Evolutionary conservation across 23 tunicate genomes (phyloP), one percentile per base, ranked within the genome.

Genomic region (Diplosoma virens): DNA sequence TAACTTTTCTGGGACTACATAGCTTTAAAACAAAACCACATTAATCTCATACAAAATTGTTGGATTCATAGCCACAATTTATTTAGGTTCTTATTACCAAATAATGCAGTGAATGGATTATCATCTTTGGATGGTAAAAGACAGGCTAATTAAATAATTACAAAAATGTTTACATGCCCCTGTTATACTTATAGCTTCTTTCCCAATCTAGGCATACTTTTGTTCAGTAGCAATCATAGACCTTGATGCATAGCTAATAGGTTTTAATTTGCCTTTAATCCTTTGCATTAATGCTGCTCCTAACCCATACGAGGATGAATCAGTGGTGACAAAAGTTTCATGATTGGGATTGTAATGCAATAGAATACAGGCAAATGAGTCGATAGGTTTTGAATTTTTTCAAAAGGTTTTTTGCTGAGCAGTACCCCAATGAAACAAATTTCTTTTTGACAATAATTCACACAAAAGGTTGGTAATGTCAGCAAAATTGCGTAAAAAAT

Each of bases 141-240:
- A 11, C 17, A 55, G 63, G 17, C 63, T 25, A 16, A 55, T 55
- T 25, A 55, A 55, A 20, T 55, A 55, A 11, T 16, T 20, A 55
- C 63, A 25, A 55, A 55, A 55, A 11, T 25, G 24, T 55, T 55
- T 55, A 20, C 63, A 55, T 4, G 63, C 63, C 63, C 21, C 17
- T 14, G 20, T 55, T 4, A 55, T 20, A 14, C 24, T 25, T 55
- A 55, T 14, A 11, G 63, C 63, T 20, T 55, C 24, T 20, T 55
- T 70, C 23, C 41, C 66, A 41, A 70, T 70, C 23, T 70, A 66
- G 17, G 76, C 76, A 25, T 70, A 70, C 23, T 25, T 37, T 26
- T 37, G 24, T 27, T 70, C 76, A 3, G 76, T 70, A 18, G 30
- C 58, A 16, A 25, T 70, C 66, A 70, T 5, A 36, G 76, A 70